phyloP scores from a whole-genome alignment of 92 coral and sea anemone genomes.

The Zoanthus gigantus region DNA sequence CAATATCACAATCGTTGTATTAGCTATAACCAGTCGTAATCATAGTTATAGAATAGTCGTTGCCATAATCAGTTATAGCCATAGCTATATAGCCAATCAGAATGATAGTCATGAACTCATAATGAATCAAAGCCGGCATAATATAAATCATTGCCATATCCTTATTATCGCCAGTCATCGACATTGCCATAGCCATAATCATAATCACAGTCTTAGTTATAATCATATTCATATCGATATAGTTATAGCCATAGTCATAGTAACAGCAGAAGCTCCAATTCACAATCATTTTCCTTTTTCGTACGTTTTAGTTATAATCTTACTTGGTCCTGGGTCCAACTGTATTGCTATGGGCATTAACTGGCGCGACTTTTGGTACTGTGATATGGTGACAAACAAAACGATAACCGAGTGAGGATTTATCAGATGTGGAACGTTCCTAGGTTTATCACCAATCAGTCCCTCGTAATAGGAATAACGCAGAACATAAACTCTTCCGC shows the following conservation, averaged over 20 bases:
- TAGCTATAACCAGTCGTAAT: background rate
- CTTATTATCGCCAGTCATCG: no score
- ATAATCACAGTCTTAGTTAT: no score
- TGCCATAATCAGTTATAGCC: no score
- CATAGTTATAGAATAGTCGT: background rate
- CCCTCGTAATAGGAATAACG: conserved; percentile 76
- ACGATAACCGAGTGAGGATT: conserved; percentile 79
- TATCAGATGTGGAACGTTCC: conserved; percentile 58
- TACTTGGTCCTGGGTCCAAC: conserved; percentile 79
- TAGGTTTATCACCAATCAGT: conserved; percentile 31
- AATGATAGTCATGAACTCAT: no score
- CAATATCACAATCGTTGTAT: no score
- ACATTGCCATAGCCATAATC: no score
- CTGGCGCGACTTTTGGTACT: conserved; percentile 50
- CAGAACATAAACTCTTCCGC: conserved; percentile 71
- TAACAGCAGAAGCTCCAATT: background rate
- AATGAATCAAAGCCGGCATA: no score
- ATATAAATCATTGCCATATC: background rate
- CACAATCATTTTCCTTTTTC: background rate
- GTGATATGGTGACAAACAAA: conserved; percentile 81
- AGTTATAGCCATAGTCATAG: background rate
- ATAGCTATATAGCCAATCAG: no score
- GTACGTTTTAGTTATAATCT: background rate
- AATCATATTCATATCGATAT: no score
- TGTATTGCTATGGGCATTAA: conserved; percentile 89